Evolutionary conservation across 2,113 vertebrate species (phyloP), one percentile per base, ranked within the genome.

Genomic region (Dinomys branickii): DNA sequence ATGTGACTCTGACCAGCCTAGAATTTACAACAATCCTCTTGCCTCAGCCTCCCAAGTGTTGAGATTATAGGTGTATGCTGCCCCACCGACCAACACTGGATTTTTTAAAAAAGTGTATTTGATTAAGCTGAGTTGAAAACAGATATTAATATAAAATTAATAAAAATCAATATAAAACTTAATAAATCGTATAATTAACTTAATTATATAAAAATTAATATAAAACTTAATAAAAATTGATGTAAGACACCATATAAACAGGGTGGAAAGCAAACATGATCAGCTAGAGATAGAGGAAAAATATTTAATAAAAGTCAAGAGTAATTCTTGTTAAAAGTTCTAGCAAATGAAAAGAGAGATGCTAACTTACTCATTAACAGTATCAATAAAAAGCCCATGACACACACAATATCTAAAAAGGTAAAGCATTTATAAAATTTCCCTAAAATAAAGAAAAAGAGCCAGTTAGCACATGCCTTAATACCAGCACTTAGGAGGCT

Each of bases 121-220:
- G 52, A 71, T 54, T 17, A 84, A 85, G 47, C 47, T 92, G 30
- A 77, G 50, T 90, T 95, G 86, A 95, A 73, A 82, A 35, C 58
- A 87, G 59, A 91, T 90, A 83, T n/a, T n/a, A n/a, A n/a, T 61
- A 10, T 1, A 73, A 65, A 56, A 93, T 80, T 11, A 80, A 56
- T 38, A 20, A 73, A 65, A 56, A 93, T 80, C 7, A 80, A 56
- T 38, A 20, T 75, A 50, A 50, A 50, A 50, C 47, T 50, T 50
- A 50, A 83, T 78, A 1, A 47, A 84, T n/a, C n/a, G n/a, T n/a
- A n/a, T n/a, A n/a, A n/a, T n/a, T n/a, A n/a, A n/a, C n/a, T n/a
- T n/a, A n/a, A n/a, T n/a, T n/a, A n/a, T n/a, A n/a, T n/a, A n/a
- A 65, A 65, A 56, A 93, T 80, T 12, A 81, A 58, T 41, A 22